Evolutionary conservation across 2,888 invertebrate species (phyloP).

Genomic region (Fragum whitleyi): DNA sequence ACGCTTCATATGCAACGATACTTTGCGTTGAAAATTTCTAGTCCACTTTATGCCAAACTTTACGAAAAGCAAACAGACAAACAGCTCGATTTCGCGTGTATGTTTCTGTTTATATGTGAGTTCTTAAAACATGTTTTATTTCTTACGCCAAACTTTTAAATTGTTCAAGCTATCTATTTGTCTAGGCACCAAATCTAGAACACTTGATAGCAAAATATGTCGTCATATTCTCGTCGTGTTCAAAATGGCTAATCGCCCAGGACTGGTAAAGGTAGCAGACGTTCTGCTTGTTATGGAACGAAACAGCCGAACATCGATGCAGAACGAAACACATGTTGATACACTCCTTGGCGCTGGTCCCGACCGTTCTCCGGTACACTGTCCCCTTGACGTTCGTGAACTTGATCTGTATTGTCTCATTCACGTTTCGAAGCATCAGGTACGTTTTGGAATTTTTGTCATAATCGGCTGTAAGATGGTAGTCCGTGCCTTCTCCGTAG

Average conservation of each 20-base stretch:
- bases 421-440: not conserved
- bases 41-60: too few species aligned
- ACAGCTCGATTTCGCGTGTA: too few species aligned
- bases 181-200: not conserved
- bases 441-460: not conserved
- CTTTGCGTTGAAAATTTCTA: too few species aligned
- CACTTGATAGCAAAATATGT: not conserved
- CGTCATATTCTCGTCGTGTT: not conserved
- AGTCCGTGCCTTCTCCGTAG: not conserved
- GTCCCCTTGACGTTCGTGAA: not conserved
- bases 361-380: too few species aligned
- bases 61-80: too few species aligned
- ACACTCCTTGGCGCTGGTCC: not conserved
- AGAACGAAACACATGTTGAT: not conserved
- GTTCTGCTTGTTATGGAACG: not conserved
- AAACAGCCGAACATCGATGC: not conserved
- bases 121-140: too few species aligned
- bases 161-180: too few species aligned
- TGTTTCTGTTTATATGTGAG: too few species aligned
- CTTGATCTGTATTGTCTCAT: not conserved
- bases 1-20: too few species aligned
- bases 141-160: too few species aligned
- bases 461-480: not conserved
- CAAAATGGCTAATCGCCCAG: not conserved
- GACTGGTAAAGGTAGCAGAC: not conserved